phyloP scores from a whole-genome alignment of 2,113 vertebrate species.

The Pelodiscus sinensis region DNA sequence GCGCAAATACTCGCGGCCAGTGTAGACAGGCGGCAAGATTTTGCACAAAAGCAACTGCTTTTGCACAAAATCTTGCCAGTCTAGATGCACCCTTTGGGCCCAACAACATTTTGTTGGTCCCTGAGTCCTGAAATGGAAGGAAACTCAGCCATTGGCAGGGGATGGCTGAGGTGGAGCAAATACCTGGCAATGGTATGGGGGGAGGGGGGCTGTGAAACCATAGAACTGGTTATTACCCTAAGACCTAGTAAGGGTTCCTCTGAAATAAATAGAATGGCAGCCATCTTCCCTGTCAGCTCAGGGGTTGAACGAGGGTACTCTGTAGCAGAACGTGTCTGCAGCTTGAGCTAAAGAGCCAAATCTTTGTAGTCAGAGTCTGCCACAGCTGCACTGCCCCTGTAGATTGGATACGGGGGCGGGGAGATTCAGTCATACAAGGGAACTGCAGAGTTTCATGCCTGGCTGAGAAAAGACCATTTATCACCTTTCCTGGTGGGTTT shows the following conservation, averaged over 20 bases:
- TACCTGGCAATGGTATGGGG: too few relatives aligned
- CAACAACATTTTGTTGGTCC: not conserved
- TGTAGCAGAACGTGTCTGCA: not conserved
- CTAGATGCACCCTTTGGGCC: too few relatives aligned
- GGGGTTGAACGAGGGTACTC: not conserved
- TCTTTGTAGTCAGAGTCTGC: not conserved
- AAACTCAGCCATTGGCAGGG: not conserved
- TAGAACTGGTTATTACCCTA: not conserved
- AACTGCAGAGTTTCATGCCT: fast-evolving
- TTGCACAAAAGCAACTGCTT: too few relatives aligned
- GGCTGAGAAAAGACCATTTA: not conserved
- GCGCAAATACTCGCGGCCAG: too few relatives aligned
- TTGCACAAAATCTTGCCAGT: too few relatives aligned
- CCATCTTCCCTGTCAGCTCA: not conserved
- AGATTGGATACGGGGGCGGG: too few relatives aligned
- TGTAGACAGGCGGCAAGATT: too few relatives aligned
- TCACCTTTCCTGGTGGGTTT: not conserved
- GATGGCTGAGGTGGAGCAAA: not conserved
- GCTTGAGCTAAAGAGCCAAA: not conserved
- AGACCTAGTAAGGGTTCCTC: not conserved
- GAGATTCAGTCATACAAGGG: not conserved
- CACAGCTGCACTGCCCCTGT: not conserved
- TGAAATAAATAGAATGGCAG: not conserved
- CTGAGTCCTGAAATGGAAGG: not conserved
- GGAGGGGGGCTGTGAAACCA: not conserved